Conservation (phyloP, 2,888 invertebrate species). For the Antitype chi region DNA sequence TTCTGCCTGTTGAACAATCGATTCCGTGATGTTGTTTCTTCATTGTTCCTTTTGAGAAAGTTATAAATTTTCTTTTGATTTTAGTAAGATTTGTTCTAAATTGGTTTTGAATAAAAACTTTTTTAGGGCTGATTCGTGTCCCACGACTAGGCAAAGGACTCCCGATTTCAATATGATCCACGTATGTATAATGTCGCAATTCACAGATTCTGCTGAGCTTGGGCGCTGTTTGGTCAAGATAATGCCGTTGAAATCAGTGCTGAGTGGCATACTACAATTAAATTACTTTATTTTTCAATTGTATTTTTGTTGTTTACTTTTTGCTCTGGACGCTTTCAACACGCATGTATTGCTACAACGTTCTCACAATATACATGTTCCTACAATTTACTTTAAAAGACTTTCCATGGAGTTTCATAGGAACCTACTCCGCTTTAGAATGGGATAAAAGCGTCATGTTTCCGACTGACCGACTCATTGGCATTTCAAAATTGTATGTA, state of each 20-base stretch:
- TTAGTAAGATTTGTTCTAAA: constrained; percentile 22
- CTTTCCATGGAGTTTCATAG: neutral
- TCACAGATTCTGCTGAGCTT: too few relatives aligned
- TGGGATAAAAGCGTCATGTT: neutral
- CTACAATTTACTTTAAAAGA: too few relatives aligned
- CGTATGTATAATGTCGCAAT: neutral
- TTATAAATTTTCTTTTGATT: constrained; percentile 17
- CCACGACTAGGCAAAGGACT: too few relatives aligned
- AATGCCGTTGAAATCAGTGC: neutral
- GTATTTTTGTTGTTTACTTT: neutral
- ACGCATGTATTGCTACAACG: too few relatives aligned
- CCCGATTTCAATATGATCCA: neutral
- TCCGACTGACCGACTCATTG: neutral
- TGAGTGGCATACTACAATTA: neutral
- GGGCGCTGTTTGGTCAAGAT: too few relatives aligned
- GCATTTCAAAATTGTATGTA: neutral
- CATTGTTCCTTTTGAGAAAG: constrained; percentile 23
- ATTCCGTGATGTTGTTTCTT: constrained; percentile 21
- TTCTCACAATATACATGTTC: too few relatives aligned
- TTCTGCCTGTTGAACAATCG: constrained; percentile 37
- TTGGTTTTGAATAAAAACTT: constrained; percentile 13
- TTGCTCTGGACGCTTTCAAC: too few relatives aligned
- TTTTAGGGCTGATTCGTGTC: neutral
- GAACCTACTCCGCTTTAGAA: neutral
- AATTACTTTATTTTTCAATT: neutral